phyloP scores from a whole-genome alignment of 2,888 invertebrate species.

The Heliconius erato region DNA sequence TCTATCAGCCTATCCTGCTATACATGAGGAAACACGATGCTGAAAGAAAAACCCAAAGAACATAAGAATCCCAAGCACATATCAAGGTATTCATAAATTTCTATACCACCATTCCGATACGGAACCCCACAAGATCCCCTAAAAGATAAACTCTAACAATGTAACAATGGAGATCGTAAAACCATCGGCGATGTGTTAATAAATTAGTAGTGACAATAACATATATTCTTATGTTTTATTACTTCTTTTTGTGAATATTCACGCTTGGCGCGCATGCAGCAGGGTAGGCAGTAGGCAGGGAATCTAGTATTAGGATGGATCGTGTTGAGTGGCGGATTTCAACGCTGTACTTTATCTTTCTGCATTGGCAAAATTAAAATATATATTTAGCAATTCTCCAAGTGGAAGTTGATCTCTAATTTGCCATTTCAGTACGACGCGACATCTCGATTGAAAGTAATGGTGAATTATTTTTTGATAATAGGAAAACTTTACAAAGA shows the following conservation, averaged over 20 bases:
- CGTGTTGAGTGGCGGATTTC: not conserved
- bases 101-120: constrained; percentile 19
- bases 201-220: constrained; percentile 39
- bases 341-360: not conserved
- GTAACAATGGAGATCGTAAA: constrained; percentile 44
- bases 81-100: not conserved
- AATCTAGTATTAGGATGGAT: not conserved
- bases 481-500: too few species aligned
- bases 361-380: not conserved
- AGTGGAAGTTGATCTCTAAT: too few species aligned
- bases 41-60: too few species aligned
- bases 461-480: too few species aligned
- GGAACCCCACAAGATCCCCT: constrained; percentile 34
- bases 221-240: constrained; percentile 34
- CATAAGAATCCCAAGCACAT: not conserved
- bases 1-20: too few species aligned
- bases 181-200: constrained; percentile 41
- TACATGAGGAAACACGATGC: too few species aligned
- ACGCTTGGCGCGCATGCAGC: not conserved
- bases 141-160: constrained; percentile 43
- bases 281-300: not conserved
- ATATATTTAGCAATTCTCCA: too few species aligned
- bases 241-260: constrained; percentile 13
- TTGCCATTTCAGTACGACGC: too few species aligned
- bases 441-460: too few species aligned